phyloP scores from a whole-genome alignment of 2,113 vertebrate genomes.

The Albula glossodonta region DNA sequence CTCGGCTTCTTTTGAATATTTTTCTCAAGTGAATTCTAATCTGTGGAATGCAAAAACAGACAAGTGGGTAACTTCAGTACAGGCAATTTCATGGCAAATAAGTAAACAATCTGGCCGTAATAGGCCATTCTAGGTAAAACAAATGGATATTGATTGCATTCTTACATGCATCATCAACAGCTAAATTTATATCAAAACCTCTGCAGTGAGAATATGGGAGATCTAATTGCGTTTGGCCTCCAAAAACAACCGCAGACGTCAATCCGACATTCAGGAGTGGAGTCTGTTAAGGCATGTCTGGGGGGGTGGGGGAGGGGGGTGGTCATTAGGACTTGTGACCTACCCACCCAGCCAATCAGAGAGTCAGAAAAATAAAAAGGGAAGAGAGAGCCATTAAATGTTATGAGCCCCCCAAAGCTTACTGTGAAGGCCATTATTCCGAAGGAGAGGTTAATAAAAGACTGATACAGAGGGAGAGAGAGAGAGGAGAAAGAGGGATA shows the following conservation, averaged over 20 bases:
- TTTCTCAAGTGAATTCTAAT: neutral
- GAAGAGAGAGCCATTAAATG: slow-evolving; percentile 4
- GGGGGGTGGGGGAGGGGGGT: neutral
- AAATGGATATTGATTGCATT: slow-evolving; percentile 58
- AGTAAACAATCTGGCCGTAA: slow-evolving; percentile 47
- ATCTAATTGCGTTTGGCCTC: neutral
- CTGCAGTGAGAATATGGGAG: neutral
- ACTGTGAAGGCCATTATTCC: neutral
- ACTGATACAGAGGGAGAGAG: neutral
- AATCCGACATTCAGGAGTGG: neutral
- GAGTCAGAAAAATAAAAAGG: slow-evolving; percentile 4
- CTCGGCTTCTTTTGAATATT: neutral
- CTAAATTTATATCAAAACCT: slow-evolving; percentile 10
- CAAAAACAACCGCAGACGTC: neutral
- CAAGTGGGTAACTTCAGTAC: slow-evolving; percentile 28
- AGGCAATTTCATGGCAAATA: slow-evolving; percentile 47
- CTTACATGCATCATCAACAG: slow-evolving; percentile 38
- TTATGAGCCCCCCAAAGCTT: slow-evolving; percentile 3
- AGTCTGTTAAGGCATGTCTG: neutral
- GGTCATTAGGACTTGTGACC: neutral
- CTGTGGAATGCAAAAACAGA: neutral
- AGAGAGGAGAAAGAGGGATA: neutral
- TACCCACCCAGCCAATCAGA: neutral
- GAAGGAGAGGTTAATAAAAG: slow-evolving; percentile 11
- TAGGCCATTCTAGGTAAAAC: slow-evolving; percentile 45